Percentiles rank a stretch among this genome's conserved stretches.
These are phyloP conservation scores for Cyphomyrus discorhynchus DNA, from an alignment of 2,113 vertebrate genomes.

Conservation along the genomic window DNA sequence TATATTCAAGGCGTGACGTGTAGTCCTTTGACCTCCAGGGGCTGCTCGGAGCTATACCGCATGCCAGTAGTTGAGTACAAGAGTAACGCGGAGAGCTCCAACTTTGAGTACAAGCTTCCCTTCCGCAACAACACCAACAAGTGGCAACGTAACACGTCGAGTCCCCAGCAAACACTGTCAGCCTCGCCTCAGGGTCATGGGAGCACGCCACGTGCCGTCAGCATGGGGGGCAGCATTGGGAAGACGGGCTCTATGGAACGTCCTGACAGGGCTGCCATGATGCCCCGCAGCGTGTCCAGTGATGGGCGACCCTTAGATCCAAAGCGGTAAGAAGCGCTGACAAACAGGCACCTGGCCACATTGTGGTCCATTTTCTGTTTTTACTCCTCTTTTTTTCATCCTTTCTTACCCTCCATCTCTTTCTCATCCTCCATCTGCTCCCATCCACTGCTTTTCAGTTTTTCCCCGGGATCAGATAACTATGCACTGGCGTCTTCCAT, in stretches of 20 bases:
- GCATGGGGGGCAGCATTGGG: conserved; percentile 64
- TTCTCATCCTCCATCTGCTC: background rate
- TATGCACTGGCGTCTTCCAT: conserved; percentile 85
- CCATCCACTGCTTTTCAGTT: conserved; percentile 48
- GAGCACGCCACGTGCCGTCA: conserved; percentile 37
- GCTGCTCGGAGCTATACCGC: conserved; percentile 88
- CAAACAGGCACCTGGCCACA: background rate
- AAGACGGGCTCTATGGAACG: conserved; percentile 66
- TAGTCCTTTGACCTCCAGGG: conserved; percentile 55
- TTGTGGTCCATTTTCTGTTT: background rate
- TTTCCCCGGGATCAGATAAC: conserved; percentile 83
- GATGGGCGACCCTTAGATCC: conserved; percentile 80
- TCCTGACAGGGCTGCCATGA: conserved; percentile 66
- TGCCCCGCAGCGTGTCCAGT: conserved; percentile 88
- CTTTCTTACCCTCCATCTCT: background rate
- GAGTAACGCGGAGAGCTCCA: conserved; percentile 79
- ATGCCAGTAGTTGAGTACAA: conserved; percentile 94
- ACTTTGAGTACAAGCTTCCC: conserved; percentile 88
- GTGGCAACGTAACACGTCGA: conserved; percentile 80
- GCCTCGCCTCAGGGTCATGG: conserved; percentile 50
- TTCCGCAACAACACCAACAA: conserved; percentile 88
- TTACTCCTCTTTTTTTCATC: background rate
- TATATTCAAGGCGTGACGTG: background rate
- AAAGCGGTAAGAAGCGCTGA: conserved; percentile 57
- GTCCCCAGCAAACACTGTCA: conserved; percentile 63